A percentile compares a stretch with the other conserved stretches of the same genome.
phyloP scores from a whole-genome alignment of 2,113 vertebrate species.

The Oryzias woworae region DNA sequence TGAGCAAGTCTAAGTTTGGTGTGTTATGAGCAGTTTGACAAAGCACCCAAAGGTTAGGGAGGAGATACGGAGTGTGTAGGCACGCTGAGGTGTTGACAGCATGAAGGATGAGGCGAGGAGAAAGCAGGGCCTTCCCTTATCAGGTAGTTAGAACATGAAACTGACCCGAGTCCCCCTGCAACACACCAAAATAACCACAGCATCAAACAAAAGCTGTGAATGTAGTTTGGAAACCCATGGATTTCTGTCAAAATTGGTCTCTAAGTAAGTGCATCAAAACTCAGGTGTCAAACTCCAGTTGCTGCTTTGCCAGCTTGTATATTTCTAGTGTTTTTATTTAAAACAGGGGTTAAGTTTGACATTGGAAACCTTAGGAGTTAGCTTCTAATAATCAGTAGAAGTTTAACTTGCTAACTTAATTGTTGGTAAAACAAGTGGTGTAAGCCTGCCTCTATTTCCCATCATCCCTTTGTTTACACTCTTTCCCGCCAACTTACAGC shows the following conservation, averaged over 20 bases:
- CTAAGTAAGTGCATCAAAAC: background rate
- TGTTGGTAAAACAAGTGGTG: no score
- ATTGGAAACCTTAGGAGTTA: background rate
- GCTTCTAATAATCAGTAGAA: background rate
- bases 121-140: slow-evolving; percentile 5
- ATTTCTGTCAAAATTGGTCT: background rate
- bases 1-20: slow-evolving; percentile 1
- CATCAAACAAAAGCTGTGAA: slow-evolving; percentile 3
- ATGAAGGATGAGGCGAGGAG: slow-evolving; percentile 29
- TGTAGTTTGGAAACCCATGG: background rate
- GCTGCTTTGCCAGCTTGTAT: background rate
- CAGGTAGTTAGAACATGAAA: slow-evolving; percentile 16
- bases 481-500: no score
- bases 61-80: slow-evolving; percentile 13
- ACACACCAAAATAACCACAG: slow-evolving; percentile 60
- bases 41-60: slow-evolving; percentile 42
- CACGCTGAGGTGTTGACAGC: slow-evolving; percentile 41
- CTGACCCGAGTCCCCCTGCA: slow-evolving; percentile 38
- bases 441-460: no score
- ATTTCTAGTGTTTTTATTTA: background rate
- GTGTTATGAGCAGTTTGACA: slow-evolving; percentile 22
- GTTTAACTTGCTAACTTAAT: background rate
- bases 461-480: no score
- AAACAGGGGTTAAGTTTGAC: slow-evolving; percentile 10
- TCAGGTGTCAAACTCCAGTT: background rate